Conservation (phyloP, 2,797 vertebrate species). For the Tadarida brasiliensis region DNA sequence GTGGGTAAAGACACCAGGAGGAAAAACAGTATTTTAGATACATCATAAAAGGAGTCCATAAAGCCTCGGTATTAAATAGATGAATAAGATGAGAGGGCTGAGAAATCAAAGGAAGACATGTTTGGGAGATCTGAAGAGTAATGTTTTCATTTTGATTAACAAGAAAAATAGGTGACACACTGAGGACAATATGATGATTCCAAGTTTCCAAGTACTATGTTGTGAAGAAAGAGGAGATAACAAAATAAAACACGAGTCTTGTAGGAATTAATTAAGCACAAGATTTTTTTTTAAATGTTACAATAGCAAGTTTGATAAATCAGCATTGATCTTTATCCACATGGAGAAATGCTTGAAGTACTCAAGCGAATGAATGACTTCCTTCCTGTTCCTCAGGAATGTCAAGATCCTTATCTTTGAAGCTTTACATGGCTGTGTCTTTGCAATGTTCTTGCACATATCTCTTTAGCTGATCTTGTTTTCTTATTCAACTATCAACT, state of each 20-base stretch:
- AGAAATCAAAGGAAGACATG: slow-evolving; percentile 14
- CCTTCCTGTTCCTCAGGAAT: background rate
- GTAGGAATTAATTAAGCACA: background rate
- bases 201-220: background rate
- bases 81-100: background rate
- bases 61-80: background rate
- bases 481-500: background rate
- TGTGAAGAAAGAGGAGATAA: background rate
- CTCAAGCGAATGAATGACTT: background rate
- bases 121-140: background rate
- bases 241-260: background rate
- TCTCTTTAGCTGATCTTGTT: background rate
- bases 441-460: background rate
- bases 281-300: background rate
- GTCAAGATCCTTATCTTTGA: background rate
- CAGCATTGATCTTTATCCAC: background rate
- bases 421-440: background rate
- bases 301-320: background rate
- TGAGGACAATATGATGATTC: background rate
- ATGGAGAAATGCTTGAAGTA: background rate
- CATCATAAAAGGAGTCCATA: background rate
- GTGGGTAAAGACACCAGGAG: background rate
- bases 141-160: background rate
- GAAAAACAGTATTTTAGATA: background rate
- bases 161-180: background rate